Conservation (phyloP, 2,888 invertebrate genomes). For the Scelioninae gen. 2 region DNA sequence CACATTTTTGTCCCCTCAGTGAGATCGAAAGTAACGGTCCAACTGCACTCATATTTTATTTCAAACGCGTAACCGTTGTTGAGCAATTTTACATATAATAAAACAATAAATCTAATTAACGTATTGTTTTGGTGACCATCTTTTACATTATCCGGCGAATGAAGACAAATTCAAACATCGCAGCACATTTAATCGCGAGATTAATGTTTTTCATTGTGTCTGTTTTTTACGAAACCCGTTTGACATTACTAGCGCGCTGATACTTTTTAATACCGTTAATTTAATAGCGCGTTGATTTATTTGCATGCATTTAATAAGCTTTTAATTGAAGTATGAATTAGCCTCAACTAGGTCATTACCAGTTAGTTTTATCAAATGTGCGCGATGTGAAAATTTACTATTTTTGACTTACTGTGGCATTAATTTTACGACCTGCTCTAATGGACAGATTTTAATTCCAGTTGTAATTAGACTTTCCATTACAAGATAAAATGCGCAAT, state of each 20-base stretch:
- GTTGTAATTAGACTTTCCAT: conserved; percentile 9
- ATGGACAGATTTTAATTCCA: conserved; percentile 3
- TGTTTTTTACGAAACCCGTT: conserved; percentile 7
- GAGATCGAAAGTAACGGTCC: conserved; percentile 38
- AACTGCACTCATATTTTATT: conserved; percentile 5
- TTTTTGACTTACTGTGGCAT: conserved; percentile 5
- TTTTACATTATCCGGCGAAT: conserved; percentile 26
- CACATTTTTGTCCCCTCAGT: conserved; percentile 46
- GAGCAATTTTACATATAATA: conserved; percentile 32
- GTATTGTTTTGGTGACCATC: conserved; percentile 11
- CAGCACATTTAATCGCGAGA: conserved; percentile 5
- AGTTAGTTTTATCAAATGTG: conserved; percentile 19
- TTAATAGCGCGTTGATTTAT: conserved; percentile 27
- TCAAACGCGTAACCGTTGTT: conserved; percentile 18
- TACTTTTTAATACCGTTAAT: conserved; percentile 7
- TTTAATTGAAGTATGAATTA: conserved; percentile 35
- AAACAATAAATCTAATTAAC: conserved; percentile 46
- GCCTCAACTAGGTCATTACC: conserved; percentile 39
- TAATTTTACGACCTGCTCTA: conserved; percentile 4
- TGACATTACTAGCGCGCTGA: conserved; percentile 1
- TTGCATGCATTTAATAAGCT: conserved; percentile 7
- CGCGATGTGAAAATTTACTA: conserved; percentile 8
- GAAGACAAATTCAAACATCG: conserved; percentile 26
- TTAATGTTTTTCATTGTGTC: conserved; percentile 17
- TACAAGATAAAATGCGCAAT: conserved; percentile 7